These are phyloP conservation scores for Mastomys natalensis DNA, from an alignment of 2,113 vertebrate species.

Conservation along the genomic window DNA sequence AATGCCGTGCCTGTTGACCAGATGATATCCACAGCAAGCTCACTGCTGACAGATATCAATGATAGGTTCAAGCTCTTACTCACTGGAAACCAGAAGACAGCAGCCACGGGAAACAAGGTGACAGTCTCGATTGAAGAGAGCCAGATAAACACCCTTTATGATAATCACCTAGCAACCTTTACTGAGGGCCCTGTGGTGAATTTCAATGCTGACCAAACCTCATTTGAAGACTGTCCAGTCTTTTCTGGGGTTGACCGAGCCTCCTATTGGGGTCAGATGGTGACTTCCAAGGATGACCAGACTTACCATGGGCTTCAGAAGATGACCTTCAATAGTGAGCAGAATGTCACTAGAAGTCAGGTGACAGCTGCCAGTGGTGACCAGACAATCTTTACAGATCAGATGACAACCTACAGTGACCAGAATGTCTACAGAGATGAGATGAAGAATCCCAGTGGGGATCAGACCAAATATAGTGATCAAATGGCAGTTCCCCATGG, in stretches of 20 bases:
- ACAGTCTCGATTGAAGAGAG: not conserved
- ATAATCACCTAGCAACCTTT: not conserved
- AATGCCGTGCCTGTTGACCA: too few relatives aligned
- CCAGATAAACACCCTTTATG: not conserved
- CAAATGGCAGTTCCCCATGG: accelerated
- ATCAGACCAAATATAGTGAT: too few relatives aligned
- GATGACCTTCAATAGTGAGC: not conserved
- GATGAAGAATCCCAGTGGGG: too few relatives aligned
- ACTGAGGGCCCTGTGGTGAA: not conserved
- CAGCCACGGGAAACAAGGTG: not conserved
- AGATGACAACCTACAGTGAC: not conserved
- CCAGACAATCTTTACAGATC: not conserved
- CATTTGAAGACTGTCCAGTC: not conserved
- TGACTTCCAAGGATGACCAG: not conserved
- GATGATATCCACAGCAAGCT: too few relatives aligned
- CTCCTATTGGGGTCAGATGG: not conserved
- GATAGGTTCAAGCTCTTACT: too few relatives aligned
- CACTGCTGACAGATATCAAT: too few relatives aligned
- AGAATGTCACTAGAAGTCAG: not conserved
- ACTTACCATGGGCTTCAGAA: too few relatives aligned
- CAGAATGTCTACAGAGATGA: not conserved
- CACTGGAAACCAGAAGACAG: too few relatives aligned
- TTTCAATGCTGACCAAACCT: not conserved
- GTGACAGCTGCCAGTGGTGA: not conserved
- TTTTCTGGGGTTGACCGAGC: not conserved